Conservation (phyloP, 1,140 invertebrate species). For the Zaprionus gabonicus region DNA sequence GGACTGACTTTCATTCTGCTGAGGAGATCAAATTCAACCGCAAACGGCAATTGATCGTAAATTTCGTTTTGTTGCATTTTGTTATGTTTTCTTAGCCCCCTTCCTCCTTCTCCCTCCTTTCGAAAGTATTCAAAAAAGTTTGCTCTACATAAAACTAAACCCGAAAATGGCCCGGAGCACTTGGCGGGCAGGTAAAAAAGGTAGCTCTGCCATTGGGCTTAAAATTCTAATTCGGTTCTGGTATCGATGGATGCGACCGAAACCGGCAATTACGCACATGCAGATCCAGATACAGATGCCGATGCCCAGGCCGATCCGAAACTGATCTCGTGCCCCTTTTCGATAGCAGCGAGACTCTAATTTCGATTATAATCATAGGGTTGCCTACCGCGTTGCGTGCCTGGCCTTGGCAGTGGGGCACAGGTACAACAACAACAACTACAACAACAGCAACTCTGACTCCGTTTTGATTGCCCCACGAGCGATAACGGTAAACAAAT, state of each 20-base stretch:
- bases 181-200: neutral
- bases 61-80: slow-evolving; percentile 43
- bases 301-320: neutral
- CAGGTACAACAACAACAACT: neutral
- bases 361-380: slow-evolving; percentile 69
- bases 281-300: slow-evolving; percentile 36
- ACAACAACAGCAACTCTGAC: neutral
- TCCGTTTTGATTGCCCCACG: slow-evolving; percentile 67
- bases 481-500: slow-evolving; percentile 69
- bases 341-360: slow-evolving; percentile 59
- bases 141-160: slow-evolving; percentile 27
- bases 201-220: neutral
- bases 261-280: slow-evolving; percentile 69
- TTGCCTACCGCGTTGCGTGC: slow-evolving; percentile 37
- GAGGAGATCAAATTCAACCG: slow-evolving; percentile 9
- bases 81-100: neutral
- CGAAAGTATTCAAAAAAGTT: neutral
- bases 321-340: slow-evolving; percentile 6
- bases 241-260: slow-evolving; percentile 51
- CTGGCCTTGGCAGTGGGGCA: slow-evolving; percentile 73
- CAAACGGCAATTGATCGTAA: slow-evolving; percentile 50
- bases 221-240: slow-evolving; percentile 40
- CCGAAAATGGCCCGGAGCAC: slow-evolving; percentile 25
- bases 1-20: slow-evolving; percentile 2
- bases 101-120: neutral